A percentile compares a stretch with the other conserved stretches of the same genome.
These are phyloP conservation scores for Larimichthys polyactis DNA, from an alignment of 2,113 vertebrate species.

Conservation along the genomic window DNA sequence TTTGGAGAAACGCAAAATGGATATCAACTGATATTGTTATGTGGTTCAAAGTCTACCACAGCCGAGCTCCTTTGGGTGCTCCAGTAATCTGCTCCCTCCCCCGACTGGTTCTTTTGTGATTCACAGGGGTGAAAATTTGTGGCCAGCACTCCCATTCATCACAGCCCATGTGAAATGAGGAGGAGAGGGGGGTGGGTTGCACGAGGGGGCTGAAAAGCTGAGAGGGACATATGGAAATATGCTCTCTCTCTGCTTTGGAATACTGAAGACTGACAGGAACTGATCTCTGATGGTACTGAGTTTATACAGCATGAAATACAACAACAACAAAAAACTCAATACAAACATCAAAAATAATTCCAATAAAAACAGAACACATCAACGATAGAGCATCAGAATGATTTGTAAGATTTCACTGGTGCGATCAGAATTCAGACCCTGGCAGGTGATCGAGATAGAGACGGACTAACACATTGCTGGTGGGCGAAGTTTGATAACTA, in stretches of 20 bases:
- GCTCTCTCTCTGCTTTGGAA: neutral
- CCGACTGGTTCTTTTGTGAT: neutral
- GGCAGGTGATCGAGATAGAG: no score
- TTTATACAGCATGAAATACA: neutral
- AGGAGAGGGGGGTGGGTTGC: neutral
- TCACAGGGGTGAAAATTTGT: conserved; percentile 32
- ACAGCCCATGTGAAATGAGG: conserved; percentile 43
- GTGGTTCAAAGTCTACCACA: neutral
- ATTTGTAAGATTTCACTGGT: no score
- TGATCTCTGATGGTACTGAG: neutral
- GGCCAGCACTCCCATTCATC: conserved; percentile 40
- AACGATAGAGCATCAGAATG: no score
- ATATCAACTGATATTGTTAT: neutral
- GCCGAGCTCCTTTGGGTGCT: neutral
- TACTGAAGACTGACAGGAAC: neutral
- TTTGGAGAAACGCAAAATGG: neutral
- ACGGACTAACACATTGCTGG: no score
- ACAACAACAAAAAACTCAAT: neutral
- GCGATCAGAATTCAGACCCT: no score
- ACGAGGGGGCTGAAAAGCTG: neutral
- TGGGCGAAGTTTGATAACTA: neutral
- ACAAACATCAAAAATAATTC: neutral
- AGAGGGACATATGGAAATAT: neutral
- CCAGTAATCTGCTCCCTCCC: conserved; percentile 9
- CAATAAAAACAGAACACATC: neutral